These are phyloP conservation scores for Rattus norvegicus DNA, from an alignment of 2,113 vertebrate species.

Conservation along the genomic window DNA sequence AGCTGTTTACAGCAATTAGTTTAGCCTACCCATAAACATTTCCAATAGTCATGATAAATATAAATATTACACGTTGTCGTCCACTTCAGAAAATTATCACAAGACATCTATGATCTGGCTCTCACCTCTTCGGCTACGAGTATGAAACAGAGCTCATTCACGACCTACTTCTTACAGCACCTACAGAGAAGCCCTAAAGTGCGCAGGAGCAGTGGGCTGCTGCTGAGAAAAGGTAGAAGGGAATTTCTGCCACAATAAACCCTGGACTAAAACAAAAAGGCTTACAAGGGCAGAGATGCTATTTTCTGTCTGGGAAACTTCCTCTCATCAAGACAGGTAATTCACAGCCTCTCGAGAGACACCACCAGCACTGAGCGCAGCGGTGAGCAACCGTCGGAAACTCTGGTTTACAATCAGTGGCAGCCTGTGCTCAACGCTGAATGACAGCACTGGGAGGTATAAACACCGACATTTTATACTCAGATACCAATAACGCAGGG, in stretches of 20 bases:
- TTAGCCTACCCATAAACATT: background rate
- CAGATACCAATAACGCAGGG: background rate
- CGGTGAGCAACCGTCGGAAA: background rate
- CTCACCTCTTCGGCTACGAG: background rate
- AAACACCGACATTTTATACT: background rate
- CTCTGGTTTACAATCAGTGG: background rate
- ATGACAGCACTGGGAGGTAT: background rate
- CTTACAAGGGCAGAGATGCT: background rate
- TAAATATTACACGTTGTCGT: background rate
- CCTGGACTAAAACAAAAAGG: background rate
- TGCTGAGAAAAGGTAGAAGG: background rate
- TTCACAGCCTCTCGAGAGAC: constrained; percentile 15
- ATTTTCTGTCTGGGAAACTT: constrained; percentile 3
- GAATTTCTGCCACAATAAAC: background rate
- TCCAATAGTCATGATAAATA: constrained; percentile 12
- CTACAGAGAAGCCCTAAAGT: background rate
- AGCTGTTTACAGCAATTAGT: background rate
- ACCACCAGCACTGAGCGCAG: background rate
- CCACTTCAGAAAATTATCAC: constrained; percentile 25
- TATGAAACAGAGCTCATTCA: background rate
- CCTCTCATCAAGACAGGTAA: constrained; percentile 18
- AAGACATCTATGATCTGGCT: background rate
- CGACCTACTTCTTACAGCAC: background rate
- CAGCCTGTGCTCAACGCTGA: background rate
- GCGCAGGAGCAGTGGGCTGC: background rate